A percentile compares a stretch with the other conserved stretches of the same genome.
phyloP scores from a whole-genome alignment of 2,888 invertebrate genomes.

The Pardosa pseudoannulata region DNA sequence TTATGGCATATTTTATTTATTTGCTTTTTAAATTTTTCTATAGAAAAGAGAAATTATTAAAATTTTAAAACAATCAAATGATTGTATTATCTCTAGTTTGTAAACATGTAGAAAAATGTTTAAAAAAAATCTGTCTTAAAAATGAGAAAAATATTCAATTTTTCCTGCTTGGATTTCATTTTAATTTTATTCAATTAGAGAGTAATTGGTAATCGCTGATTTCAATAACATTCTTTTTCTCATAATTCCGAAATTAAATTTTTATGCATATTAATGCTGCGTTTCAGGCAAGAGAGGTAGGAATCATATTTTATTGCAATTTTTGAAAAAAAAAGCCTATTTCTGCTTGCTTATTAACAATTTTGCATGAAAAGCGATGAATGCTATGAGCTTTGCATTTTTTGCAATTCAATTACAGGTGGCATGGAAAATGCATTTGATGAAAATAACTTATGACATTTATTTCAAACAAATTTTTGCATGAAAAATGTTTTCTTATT shows the following conservation, averaged over 20 bases:
- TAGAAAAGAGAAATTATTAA: no score
- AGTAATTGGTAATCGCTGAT: constrained; percentile 1
- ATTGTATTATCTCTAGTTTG: no score
- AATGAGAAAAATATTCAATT: no score
- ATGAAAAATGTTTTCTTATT: not conserved
- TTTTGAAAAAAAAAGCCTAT: not conserved
- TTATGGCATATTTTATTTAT: no score
- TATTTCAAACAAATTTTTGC: not conserved
- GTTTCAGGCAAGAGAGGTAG: constrained; percentile 40
- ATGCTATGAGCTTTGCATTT: not conserved
- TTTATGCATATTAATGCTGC: constrained; percentile 37
- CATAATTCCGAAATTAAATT: not conserved
- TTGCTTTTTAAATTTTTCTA: no score
- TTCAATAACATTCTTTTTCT: not conserved
- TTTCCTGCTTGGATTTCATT: no score
- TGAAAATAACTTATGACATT: not conserved
- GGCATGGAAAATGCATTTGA: constrained; percentile 6
- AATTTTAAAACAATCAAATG: no score
- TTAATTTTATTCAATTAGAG: no score
- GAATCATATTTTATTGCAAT: constrained; percentile 13
- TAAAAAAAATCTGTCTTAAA: no score
- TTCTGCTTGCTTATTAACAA: constrained; percentile 15
- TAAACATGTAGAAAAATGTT: no score
- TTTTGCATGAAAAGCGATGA: not conserved
- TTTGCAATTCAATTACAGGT: not conserved